A percentile compares a stretch with the other conserved stretches of the same genome.
These are phyloP conservation scores for Lycodopsis pacificus DNA, from an alignment of 2,797 vertebrate genomes.

Conservation along the genomic window DNA sequence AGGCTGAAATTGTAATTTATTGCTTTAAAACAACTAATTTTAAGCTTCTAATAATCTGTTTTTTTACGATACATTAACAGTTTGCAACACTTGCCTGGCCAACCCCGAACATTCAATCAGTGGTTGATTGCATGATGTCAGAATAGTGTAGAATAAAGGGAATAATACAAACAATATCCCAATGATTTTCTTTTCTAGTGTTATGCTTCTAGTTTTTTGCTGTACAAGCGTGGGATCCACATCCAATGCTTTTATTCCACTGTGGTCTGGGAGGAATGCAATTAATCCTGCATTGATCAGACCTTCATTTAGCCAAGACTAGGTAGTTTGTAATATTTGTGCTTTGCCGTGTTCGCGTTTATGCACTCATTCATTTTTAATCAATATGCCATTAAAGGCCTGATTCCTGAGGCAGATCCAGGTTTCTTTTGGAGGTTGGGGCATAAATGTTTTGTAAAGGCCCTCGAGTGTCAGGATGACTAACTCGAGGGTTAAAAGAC, in stretches of 20 bases:
- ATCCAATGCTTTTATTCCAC: slow-evolving; percentile 54
- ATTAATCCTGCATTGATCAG: slow-evolving; percentile 86
- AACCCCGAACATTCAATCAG: slow-evolving; percentile 20
- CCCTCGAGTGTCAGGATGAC: slow-evolving; percentile 33
- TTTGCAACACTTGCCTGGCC: neutral
- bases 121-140: slow-evolving; percentile 22
- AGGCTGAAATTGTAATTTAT: neutral
- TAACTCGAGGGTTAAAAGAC: slow-evolving; percentile 55
- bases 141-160: slow-evolving; percentile 31
- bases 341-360: slow-evolving; percentile 75
- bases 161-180: slow-evolving; percentile 7
- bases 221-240: slow-evolving; percentile 41
- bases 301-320: slow-evolving; percentile 69
- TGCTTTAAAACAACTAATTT: neutral
- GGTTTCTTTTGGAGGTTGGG: slow-evolving; percentile 41
- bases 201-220: slow-evolving; percentile 25
- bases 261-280: slow-evolving; percentile 67
- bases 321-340: slow-evolving; percentile 83
- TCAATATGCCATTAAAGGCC: slow-evolving; percentile 86
- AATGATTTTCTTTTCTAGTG: slow-evolving; percentile 24
- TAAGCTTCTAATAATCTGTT: neutral
- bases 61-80: neutral
- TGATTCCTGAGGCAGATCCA: slow-evolving; percentile 65
- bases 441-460: slow-evolving; percentile 47
- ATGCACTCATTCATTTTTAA: slow-evolving; percentile 83